phyloP scores from a whole-genome alignment of 2,113 vertebrate genomes.

The Zonotrichia leucophrys region DNA sequence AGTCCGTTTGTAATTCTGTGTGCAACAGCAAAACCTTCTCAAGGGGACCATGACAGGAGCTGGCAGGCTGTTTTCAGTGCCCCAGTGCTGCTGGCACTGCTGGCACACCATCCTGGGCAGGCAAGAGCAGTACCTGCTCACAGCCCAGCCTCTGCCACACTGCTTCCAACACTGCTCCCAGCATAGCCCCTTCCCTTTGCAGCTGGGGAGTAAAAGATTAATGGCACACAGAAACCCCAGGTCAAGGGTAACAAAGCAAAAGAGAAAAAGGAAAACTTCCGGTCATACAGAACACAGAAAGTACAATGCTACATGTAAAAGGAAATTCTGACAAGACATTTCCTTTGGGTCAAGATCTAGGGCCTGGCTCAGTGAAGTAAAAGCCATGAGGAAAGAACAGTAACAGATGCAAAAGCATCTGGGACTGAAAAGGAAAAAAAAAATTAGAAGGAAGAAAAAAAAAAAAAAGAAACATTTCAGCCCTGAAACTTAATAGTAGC shows the following conservation, averaged over 20 bases:
- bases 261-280: neutral
- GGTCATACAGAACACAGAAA: neutral
- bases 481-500: slow-evolving; percentile 49
- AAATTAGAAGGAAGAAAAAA: neutral
- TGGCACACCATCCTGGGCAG: neutral
- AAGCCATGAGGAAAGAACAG: neutral
- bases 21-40: neutral
- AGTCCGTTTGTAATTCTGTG: neutral
- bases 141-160: fast-evolving
- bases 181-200: neutral
- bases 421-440: neutral
- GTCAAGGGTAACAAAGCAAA: neutral
- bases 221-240: neutral
- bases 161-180: neutral
- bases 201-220: neutral
- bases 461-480: neutral
- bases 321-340: neutral
- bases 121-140: neutral
- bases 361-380: neutral
- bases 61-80: neutral
- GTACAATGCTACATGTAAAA: neutral
- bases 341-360: slow-evolving; percentile 3
- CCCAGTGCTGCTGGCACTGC: neutral
- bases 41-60: neutral
- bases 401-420: slow-evolving; percentile 25